Percentiles rank a stretch among this genome's conserved stretches.
Evolutionary conservation across 2,888 invertebrate species (phyloP).

Genomic region (Eubasilissa splendida): DNA sequence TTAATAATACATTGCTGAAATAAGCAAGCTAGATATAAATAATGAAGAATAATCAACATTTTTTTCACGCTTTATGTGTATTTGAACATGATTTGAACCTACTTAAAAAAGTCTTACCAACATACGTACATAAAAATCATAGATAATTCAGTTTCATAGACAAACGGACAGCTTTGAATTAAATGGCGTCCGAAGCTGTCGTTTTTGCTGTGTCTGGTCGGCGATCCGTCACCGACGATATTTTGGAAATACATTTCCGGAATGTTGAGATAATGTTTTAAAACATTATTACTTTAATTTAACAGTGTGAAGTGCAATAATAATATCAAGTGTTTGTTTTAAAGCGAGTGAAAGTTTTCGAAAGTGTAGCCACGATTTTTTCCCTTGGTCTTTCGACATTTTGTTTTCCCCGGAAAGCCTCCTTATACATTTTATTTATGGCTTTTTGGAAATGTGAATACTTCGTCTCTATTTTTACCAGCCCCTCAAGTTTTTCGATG

Average conservation of each 20-base stretch:
- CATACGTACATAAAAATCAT: not conserved
- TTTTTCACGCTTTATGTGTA: no score
- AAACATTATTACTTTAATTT: constrained; percentile 1
- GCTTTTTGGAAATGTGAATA: constrained; percentile 24
- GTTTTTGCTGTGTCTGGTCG: constrained; percentile 42
- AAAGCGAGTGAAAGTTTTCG: constrained; percentile 50
- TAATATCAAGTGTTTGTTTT: not conserved
- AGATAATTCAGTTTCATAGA: constrained; percentile 35
- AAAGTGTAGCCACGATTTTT: constrained; percentile 52
- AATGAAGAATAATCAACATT: no score
- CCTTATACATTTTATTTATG: constrained; percentile 34
- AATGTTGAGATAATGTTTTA: constrained; percentile 24
- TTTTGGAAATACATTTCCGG: constrained; percentile 25
- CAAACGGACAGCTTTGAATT: constrained; percentile 39
- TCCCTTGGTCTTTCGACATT: constrained; percentile 48
- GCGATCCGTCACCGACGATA: constrained; percentile 28
- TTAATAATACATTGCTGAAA: no score
- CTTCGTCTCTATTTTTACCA: constrained; percentile 5
- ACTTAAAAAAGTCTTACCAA: no score
- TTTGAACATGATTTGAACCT: no score
- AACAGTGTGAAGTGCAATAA: constrained; percentile 13
- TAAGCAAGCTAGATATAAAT: no score
- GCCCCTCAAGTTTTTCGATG: constrained; percentile 1
- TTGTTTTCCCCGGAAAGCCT: constrained; percentile 50
- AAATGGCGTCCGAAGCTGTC: constrained; percentile 51